These are phyloP conservation scores for Pandemis cinnamomeana DNA, from an alignment of 2,888 invertebrate species.

Conservation along the genomic window DNA sequence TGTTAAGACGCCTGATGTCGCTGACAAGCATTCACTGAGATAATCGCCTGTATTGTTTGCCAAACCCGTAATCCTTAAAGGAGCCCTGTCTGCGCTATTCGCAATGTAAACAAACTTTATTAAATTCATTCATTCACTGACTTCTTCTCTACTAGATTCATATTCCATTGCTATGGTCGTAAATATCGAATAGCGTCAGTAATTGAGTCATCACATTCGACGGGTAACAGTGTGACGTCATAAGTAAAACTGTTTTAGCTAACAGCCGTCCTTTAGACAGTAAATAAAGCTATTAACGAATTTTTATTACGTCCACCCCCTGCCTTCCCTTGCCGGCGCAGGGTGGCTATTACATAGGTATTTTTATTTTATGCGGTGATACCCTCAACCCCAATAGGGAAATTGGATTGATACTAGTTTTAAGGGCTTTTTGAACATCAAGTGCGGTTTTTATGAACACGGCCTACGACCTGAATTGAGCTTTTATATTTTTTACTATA, in stretches of 20 bases:
- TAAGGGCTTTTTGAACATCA: constrained; percentile 79
- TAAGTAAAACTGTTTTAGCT: constrained; percentile 44
- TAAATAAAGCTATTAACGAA: constrained; percentile 77
- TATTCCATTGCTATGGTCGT: constrained; percentile 19
- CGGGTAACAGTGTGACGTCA: constrained; percentile 39
- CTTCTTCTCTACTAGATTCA: constrained; percentile 39
- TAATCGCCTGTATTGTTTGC: constrained; percentile 75
- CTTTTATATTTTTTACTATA: constrained; percentile 58
- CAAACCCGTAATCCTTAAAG: constrained; percentile 72
- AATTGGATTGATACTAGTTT: constrained; percentile 83
- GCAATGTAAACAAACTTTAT: constrained; percentile 68
- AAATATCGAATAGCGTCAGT: constrained; percentile 35
- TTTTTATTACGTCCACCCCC: constrained; percentile 70
- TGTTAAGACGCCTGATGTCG: constrained; percentile 56
- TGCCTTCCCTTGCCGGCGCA: constrained; percentile 49
- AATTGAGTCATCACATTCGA: constrained; percentile 40
- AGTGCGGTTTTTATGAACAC: constrained; percentile 71
- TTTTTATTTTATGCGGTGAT: constrained; percentile 82
- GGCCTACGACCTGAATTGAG: constrained; percentile 67
- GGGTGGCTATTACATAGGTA: constrained; percentile 75
- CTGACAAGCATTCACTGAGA: constrained; percentile 74
- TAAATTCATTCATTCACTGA: constrained; percentile 65
- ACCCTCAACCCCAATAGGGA: constrained; percentile 79
- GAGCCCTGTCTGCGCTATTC: constrained; percentile 68
- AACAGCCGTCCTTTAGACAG: constrained; percentile 48